Conservation (phyloP, 2,113 vertebrate genomes). For the Tragelaphus scriptus region DNA sequence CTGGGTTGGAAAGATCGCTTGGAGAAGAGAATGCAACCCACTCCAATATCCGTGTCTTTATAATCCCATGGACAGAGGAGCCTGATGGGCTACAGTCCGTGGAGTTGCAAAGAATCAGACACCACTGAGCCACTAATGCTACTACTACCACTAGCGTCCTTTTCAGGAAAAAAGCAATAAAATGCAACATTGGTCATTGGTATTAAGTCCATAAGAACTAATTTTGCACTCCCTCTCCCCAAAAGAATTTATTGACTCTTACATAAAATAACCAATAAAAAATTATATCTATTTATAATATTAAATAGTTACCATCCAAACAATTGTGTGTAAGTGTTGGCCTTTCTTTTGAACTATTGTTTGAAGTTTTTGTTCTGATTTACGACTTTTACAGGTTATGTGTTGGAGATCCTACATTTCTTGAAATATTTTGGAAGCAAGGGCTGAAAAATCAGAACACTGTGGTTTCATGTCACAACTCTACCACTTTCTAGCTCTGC, state of each 20-base stretch:
- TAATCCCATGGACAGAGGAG: background rate
- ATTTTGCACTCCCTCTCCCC: background rate
- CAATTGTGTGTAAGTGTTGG: background rate
- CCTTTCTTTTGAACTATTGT: background rate
- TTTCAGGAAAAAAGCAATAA: background rate
- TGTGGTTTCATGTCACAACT: background rate
- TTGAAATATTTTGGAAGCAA: background rate
- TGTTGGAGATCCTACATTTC: background rate
- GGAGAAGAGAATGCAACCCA: background rate
- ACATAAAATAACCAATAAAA: background rate
- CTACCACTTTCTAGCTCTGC: background rate
- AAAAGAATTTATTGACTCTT: background rate
- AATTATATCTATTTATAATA: background rate
- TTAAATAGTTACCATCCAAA: background rate
- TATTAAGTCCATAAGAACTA: background rate
- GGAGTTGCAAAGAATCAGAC: background rate
- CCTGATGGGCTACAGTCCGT: background rate
- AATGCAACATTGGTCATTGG: background rate
- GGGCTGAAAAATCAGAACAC: background rate
- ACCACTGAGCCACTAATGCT: fast-evolving
- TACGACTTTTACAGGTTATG: background rate
- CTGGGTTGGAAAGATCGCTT: background rate
- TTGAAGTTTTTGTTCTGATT: background rate
- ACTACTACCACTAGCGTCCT: background rate
- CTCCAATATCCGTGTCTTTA: background rate